Conservation (phyloP, 2,888 invertebrate species). For the Noctua janthina region DNA sequence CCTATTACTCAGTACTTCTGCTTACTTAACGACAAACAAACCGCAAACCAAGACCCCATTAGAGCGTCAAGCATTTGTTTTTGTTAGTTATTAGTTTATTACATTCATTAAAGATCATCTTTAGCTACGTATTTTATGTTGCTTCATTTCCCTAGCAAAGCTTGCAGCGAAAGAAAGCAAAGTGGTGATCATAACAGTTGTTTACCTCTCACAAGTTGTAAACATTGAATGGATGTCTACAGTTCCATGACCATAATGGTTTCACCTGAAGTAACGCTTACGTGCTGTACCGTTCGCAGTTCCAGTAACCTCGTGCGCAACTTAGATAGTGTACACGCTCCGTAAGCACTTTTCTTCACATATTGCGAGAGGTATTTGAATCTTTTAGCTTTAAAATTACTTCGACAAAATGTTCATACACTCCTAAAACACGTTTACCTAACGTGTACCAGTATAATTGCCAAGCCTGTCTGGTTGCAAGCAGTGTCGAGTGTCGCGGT, state of each 20-base stretch:
- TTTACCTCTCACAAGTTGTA: constrained; percentile 23
- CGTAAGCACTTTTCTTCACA: background rate
- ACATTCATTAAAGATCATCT: background rate
- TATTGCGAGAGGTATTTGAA: background rate
- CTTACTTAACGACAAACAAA: constrained; percentile 16
- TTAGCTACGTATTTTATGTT: background rate
- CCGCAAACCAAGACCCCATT: constrained; percentile 34
- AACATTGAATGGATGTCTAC: constrained; percentile 31
- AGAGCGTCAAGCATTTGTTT: constrained; percentile 1
- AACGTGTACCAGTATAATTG: constrained; percentile 2
- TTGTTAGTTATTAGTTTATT: background rate
- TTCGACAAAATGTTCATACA: background rate
- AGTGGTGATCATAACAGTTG: constrained; percentile 24
- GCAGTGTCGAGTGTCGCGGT: constrained; percentile 46
- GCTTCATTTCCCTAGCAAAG: background rate
- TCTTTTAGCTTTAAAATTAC: background rate
- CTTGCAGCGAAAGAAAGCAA: constrained; percentile 17
- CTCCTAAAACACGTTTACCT: constrained; percentile 9
- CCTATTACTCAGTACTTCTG: constrained; percentile 41
- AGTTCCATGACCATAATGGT: constrained; percentile 35
- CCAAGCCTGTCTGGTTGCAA: constrained; percentile 14
- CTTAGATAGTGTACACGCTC: background rate
- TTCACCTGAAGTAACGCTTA: constrained; percentile 40
- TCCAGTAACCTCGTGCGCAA: constrained; percentile 11
- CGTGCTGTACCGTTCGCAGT: constrained; percentile 26